Conservation (phyloP, 1,140 invertebrate species). For the Ips typographus region DNA sequence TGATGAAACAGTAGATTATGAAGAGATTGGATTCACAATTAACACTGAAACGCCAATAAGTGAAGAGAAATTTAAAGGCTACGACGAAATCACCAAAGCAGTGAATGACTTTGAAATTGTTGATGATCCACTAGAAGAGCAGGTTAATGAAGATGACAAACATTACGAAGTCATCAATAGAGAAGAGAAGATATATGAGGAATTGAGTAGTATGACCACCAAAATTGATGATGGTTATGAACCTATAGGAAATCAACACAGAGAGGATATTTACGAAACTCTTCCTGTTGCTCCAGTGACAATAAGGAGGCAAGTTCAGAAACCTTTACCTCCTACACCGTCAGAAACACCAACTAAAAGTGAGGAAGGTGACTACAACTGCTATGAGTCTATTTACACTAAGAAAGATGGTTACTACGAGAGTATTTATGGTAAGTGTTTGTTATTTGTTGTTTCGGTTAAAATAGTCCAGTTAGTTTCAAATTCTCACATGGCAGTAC, state of each 20-base stretch:
- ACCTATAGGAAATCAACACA: conserved; percentile 24
- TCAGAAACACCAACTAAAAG: conserved; percentile 39
- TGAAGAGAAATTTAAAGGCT: conserved; percentile 25
- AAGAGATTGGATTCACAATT: conserved; percentile 14
- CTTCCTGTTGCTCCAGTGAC: conserved; percentile 36
- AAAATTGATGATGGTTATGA: conserved; percentile 41
- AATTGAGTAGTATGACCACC: conserved; percentile 28
- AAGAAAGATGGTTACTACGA: conserved; percentile 42
- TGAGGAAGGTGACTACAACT: conserved; percentile 43
- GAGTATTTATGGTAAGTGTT: conserved; percentile 42
- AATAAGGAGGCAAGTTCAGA: conserved; percentile 20
- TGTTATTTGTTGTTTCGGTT: background rate
- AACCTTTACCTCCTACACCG: conserved; percentile 42
- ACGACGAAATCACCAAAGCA: conserved; percentile 27
- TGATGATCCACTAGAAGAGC: background rate
- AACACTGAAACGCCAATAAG: background rate
- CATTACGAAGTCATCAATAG: conserved; percentile 18
- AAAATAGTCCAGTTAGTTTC: background rate
- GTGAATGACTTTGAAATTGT: conserved; percentile 19
- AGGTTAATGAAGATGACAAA: conserved; percentile 2
- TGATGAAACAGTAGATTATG: conserved; percentile 15
- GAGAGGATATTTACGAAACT: conserved; percentile 46
- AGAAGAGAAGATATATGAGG: conserved; percentile 34
- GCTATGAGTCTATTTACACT: conserved; percentile 48
- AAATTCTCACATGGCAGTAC: background rate